phyloP scores from a whole-genome alignment of 2,888 invertebrate genomes.

The Altica lythri region DNA sequence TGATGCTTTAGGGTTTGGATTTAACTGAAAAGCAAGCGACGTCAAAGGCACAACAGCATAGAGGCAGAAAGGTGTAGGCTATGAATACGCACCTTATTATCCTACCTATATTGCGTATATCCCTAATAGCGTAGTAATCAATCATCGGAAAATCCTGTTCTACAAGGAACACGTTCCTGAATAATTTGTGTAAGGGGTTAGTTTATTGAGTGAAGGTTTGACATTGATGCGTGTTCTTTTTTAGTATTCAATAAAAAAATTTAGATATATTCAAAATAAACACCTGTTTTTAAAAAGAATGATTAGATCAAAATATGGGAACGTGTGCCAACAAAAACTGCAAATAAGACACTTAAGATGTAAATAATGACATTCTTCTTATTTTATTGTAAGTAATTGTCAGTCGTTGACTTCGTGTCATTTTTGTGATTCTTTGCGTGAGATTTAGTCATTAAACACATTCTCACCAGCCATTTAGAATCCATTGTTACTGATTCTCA shows the following conservation, averaged over 20 bases:
- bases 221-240: constrained; percentile 23
- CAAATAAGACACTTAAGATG: no score
- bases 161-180: constrained; percentile 23
- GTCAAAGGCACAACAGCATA: constrained; percentile 37
- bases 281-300: background rate
- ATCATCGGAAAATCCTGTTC: constrained; percentile 41
- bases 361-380: no score
- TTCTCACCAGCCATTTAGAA: no score
- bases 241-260: constrained; percentile 2
- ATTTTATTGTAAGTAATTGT: no score
- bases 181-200: constrained; percentile 22
- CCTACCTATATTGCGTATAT: constrained; percentile 41
- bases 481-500: no score
- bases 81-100: constrained; percentile 46
- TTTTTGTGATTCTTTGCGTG: no score
- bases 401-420: no score
- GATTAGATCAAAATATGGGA: no score
- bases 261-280: background rate
- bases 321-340: no score
- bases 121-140: constrained; percentile 42
- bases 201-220: constrained; percentile 19
- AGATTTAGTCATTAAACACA: no score
- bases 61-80: constrained; percentile 48
- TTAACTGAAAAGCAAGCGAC: constrained; percentile 38
- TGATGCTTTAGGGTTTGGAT: constrained; percentile 20